Conservation (phyloP, 2,888 invertebrate species). For the Terebella lapidaria region DNA sequence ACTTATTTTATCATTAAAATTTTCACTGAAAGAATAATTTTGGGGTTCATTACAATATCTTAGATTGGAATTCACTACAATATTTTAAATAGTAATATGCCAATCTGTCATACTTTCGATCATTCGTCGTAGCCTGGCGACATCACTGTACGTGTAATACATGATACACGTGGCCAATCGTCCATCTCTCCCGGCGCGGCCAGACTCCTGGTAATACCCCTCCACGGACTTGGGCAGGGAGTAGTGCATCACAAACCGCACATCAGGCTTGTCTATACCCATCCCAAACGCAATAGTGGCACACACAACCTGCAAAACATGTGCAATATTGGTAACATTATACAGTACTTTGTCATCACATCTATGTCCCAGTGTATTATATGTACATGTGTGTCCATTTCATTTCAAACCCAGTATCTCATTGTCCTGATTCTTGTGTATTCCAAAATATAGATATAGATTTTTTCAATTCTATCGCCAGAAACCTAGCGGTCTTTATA, state of each 20-base stretch:
- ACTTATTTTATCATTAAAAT: no score
- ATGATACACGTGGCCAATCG: conserved; percentile 76
- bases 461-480: no score
- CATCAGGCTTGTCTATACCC: conserved; percentile 55
- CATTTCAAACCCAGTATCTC: no score
- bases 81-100: not conserved
- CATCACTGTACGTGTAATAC: conserved; percentile 80
- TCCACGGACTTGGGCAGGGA: conserved; percentile 92
- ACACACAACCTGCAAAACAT: conserved; percentile 52
- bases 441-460: no score
- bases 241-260: conserved; percentile 79
- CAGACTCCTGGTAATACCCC: conserved; percentile 96
- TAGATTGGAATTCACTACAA: not conserved
- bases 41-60: not conserved
- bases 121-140: conserved; percentile 47
- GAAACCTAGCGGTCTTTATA: no score
- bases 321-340: not conserved
- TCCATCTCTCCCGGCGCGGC: conserved; percentile 92
- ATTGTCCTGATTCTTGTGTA: no score
- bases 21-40: no score
- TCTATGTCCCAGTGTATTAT: no score
- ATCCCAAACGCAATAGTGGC: conserved; percentile 56
- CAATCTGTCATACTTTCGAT: conserved; percentile 45
- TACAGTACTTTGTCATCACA: no score
- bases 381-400: no score